A percentile compares a stretch with the other conserved stretches of the same genome.
phyloP scores from a whole-genome alignment of 2,888 invertebrate genomes.

The Stenotaenia linearis region DNA sequence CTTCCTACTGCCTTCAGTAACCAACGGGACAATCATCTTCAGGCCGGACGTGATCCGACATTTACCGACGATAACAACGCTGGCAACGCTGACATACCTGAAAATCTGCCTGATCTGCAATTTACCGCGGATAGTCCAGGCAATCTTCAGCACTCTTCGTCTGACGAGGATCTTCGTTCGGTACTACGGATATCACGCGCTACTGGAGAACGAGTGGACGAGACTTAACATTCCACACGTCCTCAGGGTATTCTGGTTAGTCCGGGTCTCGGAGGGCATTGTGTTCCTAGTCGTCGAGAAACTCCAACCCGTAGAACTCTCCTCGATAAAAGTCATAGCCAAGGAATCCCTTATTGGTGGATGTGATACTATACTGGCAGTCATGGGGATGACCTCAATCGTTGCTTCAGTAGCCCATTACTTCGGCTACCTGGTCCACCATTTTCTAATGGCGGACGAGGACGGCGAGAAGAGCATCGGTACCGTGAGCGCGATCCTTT shows the following conservation, averaged over 20 bases:
- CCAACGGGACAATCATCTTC: constrained; percentile 35
- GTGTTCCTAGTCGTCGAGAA: constrained; percentile 36
- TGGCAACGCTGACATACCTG: constrained; percentile 37
- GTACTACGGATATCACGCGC: constrained; percentile 76
- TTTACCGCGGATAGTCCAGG: constrained; percentile 34
- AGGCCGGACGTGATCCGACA: neutral
- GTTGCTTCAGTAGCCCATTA: constrained; percentile 85
- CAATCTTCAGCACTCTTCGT: constrained; percentile 56
- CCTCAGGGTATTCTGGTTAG: constrained; percentile 78
- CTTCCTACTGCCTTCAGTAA: constrained; percentile 39
- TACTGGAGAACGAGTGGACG: constrained; percentile 85
- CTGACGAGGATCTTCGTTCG: constrained; percentile 67
- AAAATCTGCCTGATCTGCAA: constrained; percentile 33
- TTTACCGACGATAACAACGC: constrained; percentile 36
- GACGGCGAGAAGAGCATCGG: constrained; percentile 88
- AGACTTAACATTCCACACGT: constrained; percentile 82
- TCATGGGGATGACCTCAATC: constrained; percentile 86
- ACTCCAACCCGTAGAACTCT: too few species aligned
- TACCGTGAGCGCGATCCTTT: constrained; percentile 86
- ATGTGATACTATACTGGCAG: constrained; percentile 84
- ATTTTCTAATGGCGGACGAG: constrained; percentile 76
- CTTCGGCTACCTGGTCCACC: constrained; percentile 81
- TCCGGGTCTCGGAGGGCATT: constrained; percentile 65
- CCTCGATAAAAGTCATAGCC: constrained; percentile 45
- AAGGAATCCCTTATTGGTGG: constrained; percentile 74